These are phyloP conservation scores for Eriocheir sinensis DNA, from an alignment of 1,140 invertebrate species.

Conservation along the genomic window DNA sequence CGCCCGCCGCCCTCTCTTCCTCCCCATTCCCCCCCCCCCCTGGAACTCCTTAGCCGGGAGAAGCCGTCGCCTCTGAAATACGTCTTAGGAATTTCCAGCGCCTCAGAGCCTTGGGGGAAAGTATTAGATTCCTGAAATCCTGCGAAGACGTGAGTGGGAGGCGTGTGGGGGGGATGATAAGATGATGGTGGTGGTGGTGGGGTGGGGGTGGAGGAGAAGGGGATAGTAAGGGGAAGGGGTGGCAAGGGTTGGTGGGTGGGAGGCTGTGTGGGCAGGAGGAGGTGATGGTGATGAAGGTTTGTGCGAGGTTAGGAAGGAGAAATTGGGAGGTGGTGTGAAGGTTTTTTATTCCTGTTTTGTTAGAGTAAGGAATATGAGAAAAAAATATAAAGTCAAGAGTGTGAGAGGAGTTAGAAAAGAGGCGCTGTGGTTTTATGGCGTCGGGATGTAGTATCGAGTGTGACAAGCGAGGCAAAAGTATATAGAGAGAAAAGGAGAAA, in stretches of 20 bases:
- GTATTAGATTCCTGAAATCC: neutral
- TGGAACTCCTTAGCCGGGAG: too few species aligned
- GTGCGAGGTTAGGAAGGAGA: neutral
- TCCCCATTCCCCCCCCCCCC: neutral
- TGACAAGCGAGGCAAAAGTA: neutral
- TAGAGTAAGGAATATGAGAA: too few species aligned
- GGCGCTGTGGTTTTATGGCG: neutral
- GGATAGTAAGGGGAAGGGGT: neutral
- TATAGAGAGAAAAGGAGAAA: neutral
- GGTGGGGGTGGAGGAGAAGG: neutral
- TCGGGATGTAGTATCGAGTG: neutral
- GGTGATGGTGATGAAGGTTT: neutral
- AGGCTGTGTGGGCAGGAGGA: neutral
- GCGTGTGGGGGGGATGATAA: neutral
- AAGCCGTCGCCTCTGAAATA: constrained; percentile 7
- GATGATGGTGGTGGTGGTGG: neutral
- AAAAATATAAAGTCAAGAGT: too few species aligned
- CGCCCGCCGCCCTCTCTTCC: neutral
- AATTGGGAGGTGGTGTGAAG: neutral
- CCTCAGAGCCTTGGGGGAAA: neutral
- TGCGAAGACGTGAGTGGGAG: neutral
- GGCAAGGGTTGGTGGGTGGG: neutral
- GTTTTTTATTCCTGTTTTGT: neutral
- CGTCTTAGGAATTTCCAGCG: constrained; percentile 27
- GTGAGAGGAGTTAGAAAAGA: neutral